Conservation (phyloP, 2,113 vertebrate genomes). For the Megaceryle maxima region DNA sequence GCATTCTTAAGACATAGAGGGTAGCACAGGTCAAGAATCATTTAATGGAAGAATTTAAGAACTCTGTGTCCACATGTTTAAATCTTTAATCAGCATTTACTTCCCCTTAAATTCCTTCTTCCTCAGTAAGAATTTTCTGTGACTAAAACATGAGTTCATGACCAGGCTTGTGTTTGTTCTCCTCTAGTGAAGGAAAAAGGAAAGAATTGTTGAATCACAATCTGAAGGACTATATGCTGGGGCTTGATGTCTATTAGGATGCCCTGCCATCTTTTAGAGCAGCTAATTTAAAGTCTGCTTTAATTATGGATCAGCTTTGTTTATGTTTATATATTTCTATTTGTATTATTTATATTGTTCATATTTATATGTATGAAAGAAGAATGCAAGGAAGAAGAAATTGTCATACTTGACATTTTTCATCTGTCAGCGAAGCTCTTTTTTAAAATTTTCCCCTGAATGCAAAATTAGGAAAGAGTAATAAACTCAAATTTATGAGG, state of each 20-base stretch:
- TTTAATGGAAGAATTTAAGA: neutral
- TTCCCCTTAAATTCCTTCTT: neutral
- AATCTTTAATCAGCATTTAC: neutral
- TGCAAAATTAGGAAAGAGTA: neutral
- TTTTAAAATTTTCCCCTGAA: neutral
- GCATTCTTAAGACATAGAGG: neutral
- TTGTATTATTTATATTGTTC: neutral
- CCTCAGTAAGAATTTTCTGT: neutral
- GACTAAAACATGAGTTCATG: neutral
- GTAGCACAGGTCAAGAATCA: neutral
- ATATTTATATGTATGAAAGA: neutral
- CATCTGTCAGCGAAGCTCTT: neutral
- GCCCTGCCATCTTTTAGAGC: neutral
- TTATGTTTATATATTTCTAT: neutral
- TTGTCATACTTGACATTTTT: neutral
- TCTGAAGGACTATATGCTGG: neutral
- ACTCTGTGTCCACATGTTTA: neutral
- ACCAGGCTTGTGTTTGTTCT: neutral
- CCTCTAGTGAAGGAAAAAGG: neutral
- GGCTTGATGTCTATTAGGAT: neutral
- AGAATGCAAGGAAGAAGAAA: neutral
- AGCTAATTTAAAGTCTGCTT: neutral
- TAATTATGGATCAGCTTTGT: neutral
- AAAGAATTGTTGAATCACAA: neutral
- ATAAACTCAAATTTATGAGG: neutral